These are phyloP conservation scores for Channa striata DNA, from an alignment of 2,797 vertebrate species.

Conservation along the genomic window DNA sequence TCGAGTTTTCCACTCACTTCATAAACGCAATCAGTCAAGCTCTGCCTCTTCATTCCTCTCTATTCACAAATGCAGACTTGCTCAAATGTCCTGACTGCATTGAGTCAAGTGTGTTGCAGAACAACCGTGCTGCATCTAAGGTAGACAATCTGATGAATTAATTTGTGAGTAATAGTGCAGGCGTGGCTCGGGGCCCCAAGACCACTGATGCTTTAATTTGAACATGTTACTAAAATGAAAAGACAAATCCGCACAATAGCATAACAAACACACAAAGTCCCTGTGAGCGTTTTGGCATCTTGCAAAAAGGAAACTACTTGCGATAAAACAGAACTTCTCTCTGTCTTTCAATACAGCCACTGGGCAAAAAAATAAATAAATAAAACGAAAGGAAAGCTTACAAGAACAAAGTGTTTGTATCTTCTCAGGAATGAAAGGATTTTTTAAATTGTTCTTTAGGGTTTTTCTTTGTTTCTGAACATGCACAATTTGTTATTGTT, in stretches of 20 bases:
- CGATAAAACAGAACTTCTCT: constrained; percentile 24
- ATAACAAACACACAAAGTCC: constrained; percentile 56
- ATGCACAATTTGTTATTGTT: neutral
- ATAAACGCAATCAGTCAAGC: constrained; percentile 14
- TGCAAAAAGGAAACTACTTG: constrained; percentile 35
- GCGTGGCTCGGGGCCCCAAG: constrained; percentile 31
- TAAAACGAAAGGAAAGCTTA: constrained; percentile 13
- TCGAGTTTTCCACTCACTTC: constrained; percentile 10
- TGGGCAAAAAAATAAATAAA: constrained; percentile 17
- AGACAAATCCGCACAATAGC: constrained; percentile 46
- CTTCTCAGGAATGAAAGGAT: constrained; percentile 4
- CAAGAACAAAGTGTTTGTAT: constrained; percentile 11
- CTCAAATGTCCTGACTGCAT: neutral
- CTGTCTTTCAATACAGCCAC: constrained; percentile 26
- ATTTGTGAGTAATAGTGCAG: constrained; percentile 37
- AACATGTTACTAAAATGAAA: constrained; percentile 48
- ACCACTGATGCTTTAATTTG: constrained; percentile 58
- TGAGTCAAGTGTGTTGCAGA: neutral
- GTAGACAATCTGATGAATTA: constrained; percentile 43
- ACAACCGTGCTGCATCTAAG: constrained; percentile 24
- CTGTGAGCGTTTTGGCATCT: constrained; percentile 36
- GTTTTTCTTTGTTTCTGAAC: constrained; percentile 12
- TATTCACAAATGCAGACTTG: neutral
- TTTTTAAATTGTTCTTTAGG: neutral
- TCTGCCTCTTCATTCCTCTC: constrained; percentile 5